Conservation (phyloP, 2,797 vertebrate genomes). For the Champsocephalus gunnari region DNA sequence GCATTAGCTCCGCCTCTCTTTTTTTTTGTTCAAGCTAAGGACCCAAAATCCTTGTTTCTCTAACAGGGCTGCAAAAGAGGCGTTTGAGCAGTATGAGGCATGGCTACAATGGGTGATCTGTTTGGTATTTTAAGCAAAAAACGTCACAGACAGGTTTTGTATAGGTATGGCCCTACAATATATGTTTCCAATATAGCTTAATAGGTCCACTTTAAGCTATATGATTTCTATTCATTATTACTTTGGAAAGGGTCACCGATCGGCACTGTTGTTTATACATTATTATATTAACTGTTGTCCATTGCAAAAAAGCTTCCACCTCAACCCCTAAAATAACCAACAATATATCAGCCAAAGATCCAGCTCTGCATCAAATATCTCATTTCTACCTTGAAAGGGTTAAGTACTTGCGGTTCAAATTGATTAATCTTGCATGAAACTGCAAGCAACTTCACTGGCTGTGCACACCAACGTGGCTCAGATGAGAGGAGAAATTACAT, state of each 20-base stretch:
- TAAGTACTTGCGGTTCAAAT: background rate
- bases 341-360: background rate
- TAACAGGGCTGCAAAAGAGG: no score
- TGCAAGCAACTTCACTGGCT: conserved; percentile 6
- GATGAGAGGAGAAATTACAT: conserved; percentile 43
- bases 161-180: no score
- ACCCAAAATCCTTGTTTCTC: no score
- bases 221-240: background rate
- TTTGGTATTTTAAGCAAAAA: no score
- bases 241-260: background rate
- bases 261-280: background rate
- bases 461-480: conserved; percentile 9
- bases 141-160: no score
- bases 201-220: no score
- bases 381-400: background rate
- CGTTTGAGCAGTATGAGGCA: no score
- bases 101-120: no score
- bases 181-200: no score
- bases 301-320: background rate
- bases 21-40: no score
- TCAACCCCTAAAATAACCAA: background rate
- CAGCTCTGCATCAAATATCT: no score
- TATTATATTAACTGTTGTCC: background rate
- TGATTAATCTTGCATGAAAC: conserved; percentile 14
- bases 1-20: no score